phyloP scores from a whole-genome alignment of 2,888 invertebrate species.

The Stenodera caucasica region DNA sequence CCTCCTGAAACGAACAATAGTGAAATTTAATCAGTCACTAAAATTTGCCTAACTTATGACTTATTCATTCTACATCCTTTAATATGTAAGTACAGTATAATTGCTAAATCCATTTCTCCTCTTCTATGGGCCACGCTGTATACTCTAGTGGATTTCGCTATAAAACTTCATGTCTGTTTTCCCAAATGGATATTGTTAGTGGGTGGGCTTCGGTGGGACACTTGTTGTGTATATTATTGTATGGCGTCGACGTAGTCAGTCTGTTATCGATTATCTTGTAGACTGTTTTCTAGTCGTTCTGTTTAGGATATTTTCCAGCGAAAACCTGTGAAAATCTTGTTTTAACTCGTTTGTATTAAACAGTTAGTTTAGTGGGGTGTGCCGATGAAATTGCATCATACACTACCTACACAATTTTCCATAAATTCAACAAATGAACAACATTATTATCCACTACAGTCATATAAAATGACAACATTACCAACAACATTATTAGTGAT shows the following conservation, averaged over 20 bases:
- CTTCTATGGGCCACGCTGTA: too few relatives aligned
- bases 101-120: too few relatives aligned
- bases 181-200: neutral
- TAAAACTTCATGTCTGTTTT: neutral
- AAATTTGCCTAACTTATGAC: too few relatives aligned
- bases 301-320: conserved; percentile 20
- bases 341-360: conserved; percentile 21
- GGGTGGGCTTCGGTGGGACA: neutral
- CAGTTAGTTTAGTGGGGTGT: conserved; percentile 52
- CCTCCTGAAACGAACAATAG: too few relatives aligned
- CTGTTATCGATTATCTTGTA: conserved; percentile 39
- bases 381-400: conserved; percentile 43
- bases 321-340: conserved; percentile 19
- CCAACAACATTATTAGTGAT: conserved; percentile 2
- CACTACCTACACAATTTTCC: conserved; percentile 16
- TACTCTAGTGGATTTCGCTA: too few relatives aligned
- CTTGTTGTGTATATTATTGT: neutral
- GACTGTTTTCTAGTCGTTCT: conserved; percentile 28
- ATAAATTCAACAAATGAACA: neutral
- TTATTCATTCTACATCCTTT: too few relatives aligned
- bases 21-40: too few relatives aligned
- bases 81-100: too few relatives aligned
- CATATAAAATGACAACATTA: conserved; percentile 6
- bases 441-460: neutral
- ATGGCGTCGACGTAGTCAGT: conserved; percentile 23